A percentile compares a stretch with the other conserved stretches of the same genome.
phyloP scores from a whole-genome alignment of 92 coral and sea anemone genomes.

The Zoanthus sociatus region DNA sequence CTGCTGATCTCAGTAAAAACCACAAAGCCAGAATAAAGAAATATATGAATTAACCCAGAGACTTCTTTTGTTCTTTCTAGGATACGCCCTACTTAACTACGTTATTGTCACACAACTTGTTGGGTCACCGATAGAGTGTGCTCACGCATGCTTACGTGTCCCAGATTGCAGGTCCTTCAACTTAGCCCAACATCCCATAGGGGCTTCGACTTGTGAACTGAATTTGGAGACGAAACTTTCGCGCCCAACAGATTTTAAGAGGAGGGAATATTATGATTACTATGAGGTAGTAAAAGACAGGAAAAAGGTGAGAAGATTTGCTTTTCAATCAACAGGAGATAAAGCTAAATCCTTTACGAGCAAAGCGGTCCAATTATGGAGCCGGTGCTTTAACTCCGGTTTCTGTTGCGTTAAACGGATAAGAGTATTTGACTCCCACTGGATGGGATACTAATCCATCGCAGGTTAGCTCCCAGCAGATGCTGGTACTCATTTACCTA shows the following conservation, averaged over 20 bases:
- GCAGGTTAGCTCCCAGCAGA: no score
- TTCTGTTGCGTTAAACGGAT: no score
- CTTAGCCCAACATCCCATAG: neutral
- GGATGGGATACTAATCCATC: no score
- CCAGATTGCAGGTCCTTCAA: conserved; percentile 51
- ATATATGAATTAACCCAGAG: no score
- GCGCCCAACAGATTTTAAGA: conserved; percentile 30
- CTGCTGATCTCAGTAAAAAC: no score
- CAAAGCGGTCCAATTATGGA: no score
- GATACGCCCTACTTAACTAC: conserved; percentile 4
- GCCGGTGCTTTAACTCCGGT: no score
- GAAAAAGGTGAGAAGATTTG: neutral
- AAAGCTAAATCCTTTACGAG: no score
- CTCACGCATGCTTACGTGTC: conserved; percentile 23
- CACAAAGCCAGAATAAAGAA: no score
- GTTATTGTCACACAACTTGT: conserved; percentile 22
- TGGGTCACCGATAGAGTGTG: conserved; percentile 19
- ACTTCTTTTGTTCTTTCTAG: neutral
- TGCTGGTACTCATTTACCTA: no score
- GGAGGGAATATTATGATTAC: conserved; percentile 23
- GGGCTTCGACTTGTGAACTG: conserved; percentile 31
- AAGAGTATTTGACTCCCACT: no score
- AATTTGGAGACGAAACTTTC: conserved; percentile 24
- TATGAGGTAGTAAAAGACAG: conserved; percentile 37
- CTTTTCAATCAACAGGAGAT: neutral